Conservation (phyloP, 2,797 vertebrate species). For the Corythornis leucogaster region DNA sequence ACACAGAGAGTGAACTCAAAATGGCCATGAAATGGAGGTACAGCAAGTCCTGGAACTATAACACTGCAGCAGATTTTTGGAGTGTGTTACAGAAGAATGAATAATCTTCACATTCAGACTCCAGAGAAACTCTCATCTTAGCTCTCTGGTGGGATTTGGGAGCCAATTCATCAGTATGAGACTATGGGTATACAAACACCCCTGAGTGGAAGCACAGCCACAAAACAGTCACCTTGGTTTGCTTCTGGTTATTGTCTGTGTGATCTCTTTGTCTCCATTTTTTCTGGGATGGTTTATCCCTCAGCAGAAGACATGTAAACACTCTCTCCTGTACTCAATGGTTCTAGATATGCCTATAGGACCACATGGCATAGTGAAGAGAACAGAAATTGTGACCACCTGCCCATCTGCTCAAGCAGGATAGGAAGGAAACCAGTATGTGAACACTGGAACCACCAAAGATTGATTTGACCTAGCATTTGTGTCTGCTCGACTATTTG, state of each 20-base stretch:
- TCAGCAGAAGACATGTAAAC: background rate
- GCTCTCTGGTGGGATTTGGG: background rate
- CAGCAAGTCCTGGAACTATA: background rate
- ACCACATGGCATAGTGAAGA: background rate
- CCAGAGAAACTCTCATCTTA: background rate
- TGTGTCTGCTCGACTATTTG: background rate
- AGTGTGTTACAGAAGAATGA: background rate
- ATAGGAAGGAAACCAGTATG: background rate
- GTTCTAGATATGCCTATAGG: background rate
- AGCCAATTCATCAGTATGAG: background rate
- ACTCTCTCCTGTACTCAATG: background rate
- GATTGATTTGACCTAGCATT: background rate
- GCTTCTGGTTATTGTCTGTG: background rate
- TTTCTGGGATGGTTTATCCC: background rate
- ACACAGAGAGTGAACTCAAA: background rate
- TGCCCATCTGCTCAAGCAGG: background rate
- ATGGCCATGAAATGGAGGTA: background rate
- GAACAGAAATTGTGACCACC: background rate
- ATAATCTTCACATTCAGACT: background rate
- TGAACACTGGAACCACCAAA: background rate
- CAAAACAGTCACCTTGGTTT: background rate
- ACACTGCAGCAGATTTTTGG: background rate
- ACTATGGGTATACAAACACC: background rate
- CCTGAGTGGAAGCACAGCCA: background rate
- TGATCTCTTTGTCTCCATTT: background rate